Conservation (phyloP, 2,888 invertebrate genomes). For the Eilema sororculum region DNA sequence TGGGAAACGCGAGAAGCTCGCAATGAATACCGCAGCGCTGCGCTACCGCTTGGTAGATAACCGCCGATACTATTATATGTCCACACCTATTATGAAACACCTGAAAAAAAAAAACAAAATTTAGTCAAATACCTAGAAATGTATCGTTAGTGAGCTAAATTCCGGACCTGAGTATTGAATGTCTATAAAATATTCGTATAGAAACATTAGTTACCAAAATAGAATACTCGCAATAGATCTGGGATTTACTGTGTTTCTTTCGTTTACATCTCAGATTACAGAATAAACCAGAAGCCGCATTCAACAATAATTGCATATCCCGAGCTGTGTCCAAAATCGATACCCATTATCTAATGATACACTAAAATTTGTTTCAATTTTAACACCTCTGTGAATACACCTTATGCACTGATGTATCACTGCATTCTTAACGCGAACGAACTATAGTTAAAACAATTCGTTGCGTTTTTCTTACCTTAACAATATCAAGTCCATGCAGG, state of each 20-base stretch:
- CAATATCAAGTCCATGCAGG: slow-evolving; percentile 63
- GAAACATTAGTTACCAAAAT: not conserved
- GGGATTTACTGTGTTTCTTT: not conserved
- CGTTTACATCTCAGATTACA: too few relatives aligned
- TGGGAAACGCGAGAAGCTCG: slow-evolving; percentile 68
- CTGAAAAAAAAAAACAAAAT: slow-evolving; percentile 50
- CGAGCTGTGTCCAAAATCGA: too few relatives aligned
- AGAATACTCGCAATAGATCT: not conserved
- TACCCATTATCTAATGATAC: too few relatives aligned
- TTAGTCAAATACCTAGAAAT: not conserved
- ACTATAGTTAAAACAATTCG: not conserved
- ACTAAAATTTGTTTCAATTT: too few relatives aligned
- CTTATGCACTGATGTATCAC: too few relatives aligned
- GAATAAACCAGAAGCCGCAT: too few relatives aligned
- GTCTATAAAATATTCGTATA: not conserved
- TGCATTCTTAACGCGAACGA: too few relatives aligned
- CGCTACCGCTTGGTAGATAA: slow-evolving; percentile 71
- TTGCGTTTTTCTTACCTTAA: slow-evolving; percentile 55
- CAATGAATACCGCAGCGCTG: slow-evolving; percentile 66
- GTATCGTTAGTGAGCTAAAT: too few relatives aligned
- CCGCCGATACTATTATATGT: slow-evolving; percentile 59
- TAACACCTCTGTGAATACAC: too few relatives aligned
- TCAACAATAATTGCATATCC: too few relatives aligned
- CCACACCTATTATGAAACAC: slow-evolving; percentile 62
- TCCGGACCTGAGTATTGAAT: not conserved